Evolutionary conservation across 1,140 invertebrate genomes (phyloP), one percentile per base, ranked within the genome.

Genomic region (Cotesia glomerata): DNA sequence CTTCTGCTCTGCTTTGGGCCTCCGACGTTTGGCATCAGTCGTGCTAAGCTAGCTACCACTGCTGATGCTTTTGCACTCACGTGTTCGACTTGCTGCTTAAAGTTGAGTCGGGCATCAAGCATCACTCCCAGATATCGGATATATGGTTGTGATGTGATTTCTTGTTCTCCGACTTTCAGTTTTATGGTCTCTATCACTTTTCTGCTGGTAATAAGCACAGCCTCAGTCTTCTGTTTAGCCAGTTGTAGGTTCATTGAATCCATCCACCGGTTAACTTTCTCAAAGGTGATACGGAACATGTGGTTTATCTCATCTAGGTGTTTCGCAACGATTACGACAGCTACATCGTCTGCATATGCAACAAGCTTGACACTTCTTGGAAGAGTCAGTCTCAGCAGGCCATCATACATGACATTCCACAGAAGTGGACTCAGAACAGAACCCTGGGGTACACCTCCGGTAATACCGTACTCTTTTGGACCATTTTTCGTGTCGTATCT

Each of bases 51-150:
- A 18, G 70, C 51, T 58, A 49, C 36, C 13, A 72, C 62, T 35
- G 14, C 70, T 54, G 70, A 65, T n/a, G 70, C 70, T 45, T 72
- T 72, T 11, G 18, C 36, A 26, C 18, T 64, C 1, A 72, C 59
- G 18, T 66, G 32, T 36, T 64, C 61, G 9, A 52, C 63, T 35
- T 72, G 61, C 63, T 58, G 49, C 32, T 72, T 65, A 51, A 65
- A 65, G 54, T 65, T 72, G 18, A 72, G 51, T 34, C 62, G 18
- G 11, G 70, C 70, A 72, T 72, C 62, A 26, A 71, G n/a, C 32
- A 71, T 64, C 59, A 64, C 70, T 64, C 61, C 61, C 45, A 71
- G 45, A 52, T 71, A 71, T 35, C 70, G 70, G 59, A 71, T 71
- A 56, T 1, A 71, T 0, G 70, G 70, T 71, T 64, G 70, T 11